Conservation (phyloP, 1,140 invertebrate species). For the Orchesella cincta region DNA sequence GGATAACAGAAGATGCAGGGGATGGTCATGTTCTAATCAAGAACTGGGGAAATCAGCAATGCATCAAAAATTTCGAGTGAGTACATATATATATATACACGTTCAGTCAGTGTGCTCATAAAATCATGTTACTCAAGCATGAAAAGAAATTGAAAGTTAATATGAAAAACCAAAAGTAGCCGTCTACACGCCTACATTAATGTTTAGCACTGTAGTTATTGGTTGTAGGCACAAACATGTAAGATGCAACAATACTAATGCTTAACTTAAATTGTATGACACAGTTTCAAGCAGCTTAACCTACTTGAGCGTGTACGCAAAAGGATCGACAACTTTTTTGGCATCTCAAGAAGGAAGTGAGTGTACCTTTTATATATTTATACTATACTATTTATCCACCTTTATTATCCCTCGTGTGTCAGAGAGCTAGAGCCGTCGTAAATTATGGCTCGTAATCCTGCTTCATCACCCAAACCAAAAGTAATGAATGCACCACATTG, state of each 20-base stretch:
- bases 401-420: not conserved
- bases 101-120: not conserved
- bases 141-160: not conserved
- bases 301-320: slow-evolving; percentile 31
- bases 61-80: slow-evolving; percentile 48
- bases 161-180: not conserved
- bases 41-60: slow-evolving; percentile 47
- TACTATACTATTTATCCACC: not conserved
- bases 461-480: no score
- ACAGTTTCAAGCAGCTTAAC: slow-evolving; percentile 16
- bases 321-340: slow-evolving; percentile 38
- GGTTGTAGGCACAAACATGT: no score
- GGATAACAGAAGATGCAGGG: slow-evolving; percentile 35
- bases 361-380: no score
- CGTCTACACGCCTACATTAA: not conserved
- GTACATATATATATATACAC: not conserved
- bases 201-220: not conserved
- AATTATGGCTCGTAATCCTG: no score
- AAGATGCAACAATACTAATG: not conserved
- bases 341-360: slow-evolving; percentile 14
- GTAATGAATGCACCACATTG: not conserved
- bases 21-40: slow-evolving; percentile 40
- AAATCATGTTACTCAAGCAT: not conserved
- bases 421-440: no score
- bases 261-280: not conserved